phyloP scores from a whole-genome alignment of 2,113 vertebrate species.

The Odobenus rosmarus region DNA sequence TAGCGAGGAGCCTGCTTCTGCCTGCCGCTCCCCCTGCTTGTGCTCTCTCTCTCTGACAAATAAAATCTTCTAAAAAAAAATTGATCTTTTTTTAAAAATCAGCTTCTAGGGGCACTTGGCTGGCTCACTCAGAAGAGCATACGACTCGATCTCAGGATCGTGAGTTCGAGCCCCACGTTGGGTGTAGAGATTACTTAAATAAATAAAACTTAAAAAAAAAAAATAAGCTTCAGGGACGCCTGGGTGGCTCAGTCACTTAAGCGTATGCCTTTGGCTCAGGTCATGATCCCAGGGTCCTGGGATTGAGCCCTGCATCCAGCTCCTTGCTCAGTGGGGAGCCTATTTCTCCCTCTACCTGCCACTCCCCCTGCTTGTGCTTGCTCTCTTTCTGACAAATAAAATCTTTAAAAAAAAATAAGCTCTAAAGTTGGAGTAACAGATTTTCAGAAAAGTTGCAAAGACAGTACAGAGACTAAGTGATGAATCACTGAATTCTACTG shows the following conservation, averaged over 20 bases:
- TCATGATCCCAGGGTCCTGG: background rate
- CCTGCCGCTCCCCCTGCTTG: background rate
- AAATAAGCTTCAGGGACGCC: too few relatives aligned
- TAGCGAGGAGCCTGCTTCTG: background rate
- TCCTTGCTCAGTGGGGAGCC: background rate
- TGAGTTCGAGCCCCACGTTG: background rate
- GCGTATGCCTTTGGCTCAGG: too few relatives aligned
- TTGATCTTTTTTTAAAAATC: background rate
- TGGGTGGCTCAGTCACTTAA: too few relatives aligned
- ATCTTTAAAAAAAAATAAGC: background rate
- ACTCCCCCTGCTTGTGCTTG: too few relatives aligned
- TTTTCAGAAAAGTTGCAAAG: constrained; percentile 12
- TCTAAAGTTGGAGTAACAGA: background rate
- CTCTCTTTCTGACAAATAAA: background rate
- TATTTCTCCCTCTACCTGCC: background rate
- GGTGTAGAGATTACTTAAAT: background rate
- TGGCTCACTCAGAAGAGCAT: background rate
- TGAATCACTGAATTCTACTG: background rate
- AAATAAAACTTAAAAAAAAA: too few relatives aligned
- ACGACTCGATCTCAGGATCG: background rate
- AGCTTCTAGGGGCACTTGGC: background rate
- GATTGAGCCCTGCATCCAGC: background rate
- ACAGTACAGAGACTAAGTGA: background rate
- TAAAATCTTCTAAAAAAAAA: background rate
- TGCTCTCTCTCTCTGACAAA: background rate